Conservation (phyloP, 2,113 vertebrate species). For the Heterotis niloticus region DNA sequence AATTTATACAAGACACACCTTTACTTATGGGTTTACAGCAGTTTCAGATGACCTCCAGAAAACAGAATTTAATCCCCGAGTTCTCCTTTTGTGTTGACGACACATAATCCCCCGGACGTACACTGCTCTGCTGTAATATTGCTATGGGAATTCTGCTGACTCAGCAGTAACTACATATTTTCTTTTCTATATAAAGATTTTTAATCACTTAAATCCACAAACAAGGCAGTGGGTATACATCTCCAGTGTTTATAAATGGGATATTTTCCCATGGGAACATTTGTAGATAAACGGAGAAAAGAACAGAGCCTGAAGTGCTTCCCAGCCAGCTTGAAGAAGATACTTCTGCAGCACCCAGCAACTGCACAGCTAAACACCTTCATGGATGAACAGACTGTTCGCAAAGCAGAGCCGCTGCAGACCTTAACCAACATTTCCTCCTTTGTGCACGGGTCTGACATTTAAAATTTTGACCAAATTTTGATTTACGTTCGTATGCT, state of each 20-base stretch:
- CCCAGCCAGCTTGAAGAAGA: not conserved
- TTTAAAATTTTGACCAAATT: not conserved
- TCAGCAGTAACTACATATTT: not conserved
- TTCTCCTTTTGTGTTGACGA: too few species aligned
- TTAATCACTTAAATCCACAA: constrained; percentile 9
- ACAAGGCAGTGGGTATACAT: not conserved
- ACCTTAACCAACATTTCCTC: not conserved
- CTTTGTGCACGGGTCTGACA: not conserved
- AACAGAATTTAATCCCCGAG: too few species aligned
- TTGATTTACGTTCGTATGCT: not conserved
- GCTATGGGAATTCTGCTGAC: constrained; percentile 10
- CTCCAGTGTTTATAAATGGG: not conserved
- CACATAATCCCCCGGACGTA: too few species aligned
- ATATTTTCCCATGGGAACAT: not conserved
- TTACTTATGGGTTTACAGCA: too few species aligned
- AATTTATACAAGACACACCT: too few species aligned
- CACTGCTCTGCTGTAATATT: constrained; percentile 45
- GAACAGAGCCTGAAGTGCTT: not conserved
- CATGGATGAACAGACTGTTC: too few species aligned
- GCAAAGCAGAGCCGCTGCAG: too few species aligned
- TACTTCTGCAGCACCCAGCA: too few species aligned
- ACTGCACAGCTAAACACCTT: too few species aligned
- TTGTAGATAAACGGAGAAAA: not conserved
- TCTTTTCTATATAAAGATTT: not conserved
- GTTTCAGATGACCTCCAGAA: too few species aligned